Evolutionary conservation across 1,140 invertebrate species (phyloP).

Genomic region (Gryllus bimaculatus): DNA sequence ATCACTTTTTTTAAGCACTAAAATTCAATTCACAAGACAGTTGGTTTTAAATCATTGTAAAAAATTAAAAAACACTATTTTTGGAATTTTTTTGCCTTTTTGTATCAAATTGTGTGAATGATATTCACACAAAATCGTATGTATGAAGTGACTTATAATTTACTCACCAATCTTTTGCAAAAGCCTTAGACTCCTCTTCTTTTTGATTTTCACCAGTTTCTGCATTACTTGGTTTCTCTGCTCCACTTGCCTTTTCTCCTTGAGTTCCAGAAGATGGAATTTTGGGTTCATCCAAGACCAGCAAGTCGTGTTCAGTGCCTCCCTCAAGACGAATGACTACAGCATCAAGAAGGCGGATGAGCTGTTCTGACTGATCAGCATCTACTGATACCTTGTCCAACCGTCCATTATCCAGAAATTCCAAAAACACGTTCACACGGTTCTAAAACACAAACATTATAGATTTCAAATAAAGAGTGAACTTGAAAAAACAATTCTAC

Average conservation of each 20-base stretch:
- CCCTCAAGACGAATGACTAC: slow-evolving; percentile 96
- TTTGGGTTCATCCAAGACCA: slow-evolving; percentile 55
- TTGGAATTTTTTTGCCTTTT: too few relatives aligned
- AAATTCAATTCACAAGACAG: too few relatives aligned
- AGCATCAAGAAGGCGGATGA: slow-evolving; percentile 86
- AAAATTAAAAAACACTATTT: too few relatives aligned
- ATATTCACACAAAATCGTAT: too few relatives aligned
- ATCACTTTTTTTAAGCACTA: too few relatives aligned
- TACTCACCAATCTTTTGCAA: not conserved
- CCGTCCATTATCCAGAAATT: slow-evolving; percentile 63
- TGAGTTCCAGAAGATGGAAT: slow-evolving; percentile 11
- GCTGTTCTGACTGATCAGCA: slow-evolving; percentile 72
- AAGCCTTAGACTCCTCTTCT: slow-evolving; percentile 23
- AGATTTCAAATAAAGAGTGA: slow-evolving; percentile 13
- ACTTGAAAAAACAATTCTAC: not conserved
- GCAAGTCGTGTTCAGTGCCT: slow-evolving; percentile 89
- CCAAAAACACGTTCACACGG: slow-evolving; percentile 82
- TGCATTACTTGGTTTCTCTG: slow-evolving; percentile 14
- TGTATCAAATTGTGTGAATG: too few relatives aligned
- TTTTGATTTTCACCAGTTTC: slow-evolving; percentile 24
- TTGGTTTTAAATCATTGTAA: too few relatives aligned
- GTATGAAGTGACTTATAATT: not conserved
- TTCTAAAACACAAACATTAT: slow-evolving; percentile 45
- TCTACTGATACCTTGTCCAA: slow-evolving; percentile 77
- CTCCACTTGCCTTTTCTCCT: slow-evolving; percentile 25